A percentile compares a stretch with the other conserved stretches of the same genome.
Conservation (phyloP, 1,140 invertebrate species). For the Episyrphus balteatus region DNA sequence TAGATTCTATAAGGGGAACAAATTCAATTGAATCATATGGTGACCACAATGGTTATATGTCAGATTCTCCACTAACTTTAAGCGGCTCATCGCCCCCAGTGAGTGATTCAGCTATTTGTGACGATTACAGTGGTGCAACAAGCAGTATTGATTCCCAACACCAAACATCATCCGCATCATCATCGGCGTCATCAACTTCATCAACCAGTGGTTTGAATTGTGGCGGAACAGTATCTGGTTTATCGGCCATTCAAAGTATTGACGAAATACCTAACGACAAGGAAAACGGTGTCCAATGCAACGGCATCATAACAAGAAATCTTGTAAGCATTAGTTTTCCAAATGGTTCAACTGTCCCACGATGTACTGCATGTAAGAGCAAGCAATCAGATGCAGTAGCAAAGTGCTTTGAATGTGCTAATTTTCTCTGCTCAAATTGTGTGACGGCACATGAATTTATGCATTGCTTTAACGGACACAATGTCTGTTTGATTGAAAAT, state of each 20-base stretch:
- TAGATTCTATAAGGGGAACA: conserved; percentile 79
- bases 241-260: no score
- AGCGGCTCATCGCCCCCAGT: conserved; percentile 71
- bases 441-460: conserved; percentile 97
- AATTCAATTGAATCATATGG: conserved; percentile 76
- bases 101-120: conserved; percentile 67
- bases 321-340: not conserved
- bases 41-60: conserved; percentile 46
- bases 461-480: conserved; percentile 96
- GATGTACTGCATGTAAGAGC: conserved; percentile 79
- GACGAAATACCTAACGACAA: not conserved
- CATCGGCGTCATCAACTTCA: conserved; percentile 28
- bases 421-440: conserved; percentile 91
- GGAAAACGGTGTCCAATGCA: conserved; percentile 16
- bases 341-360: conserved; percentile 30
- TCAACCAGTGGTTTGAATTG: conserved; percentile 11
- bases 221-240: not conserved
- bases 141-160: conserved; percentile 21
- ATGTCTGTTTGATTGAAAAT: conserved; percentile 47
- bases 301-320: conserved; percentile 8
- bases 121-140: conserved; percentile 39
- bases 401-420: conserved; percentile 88
- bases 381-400: conserved; percentile 77
- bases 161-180: conserved; percentile 33
- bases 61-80: conserved; percentile 63